Conservation (phyloP, 2,797 vertebrate species). For the Avahi laniger region DNA sequence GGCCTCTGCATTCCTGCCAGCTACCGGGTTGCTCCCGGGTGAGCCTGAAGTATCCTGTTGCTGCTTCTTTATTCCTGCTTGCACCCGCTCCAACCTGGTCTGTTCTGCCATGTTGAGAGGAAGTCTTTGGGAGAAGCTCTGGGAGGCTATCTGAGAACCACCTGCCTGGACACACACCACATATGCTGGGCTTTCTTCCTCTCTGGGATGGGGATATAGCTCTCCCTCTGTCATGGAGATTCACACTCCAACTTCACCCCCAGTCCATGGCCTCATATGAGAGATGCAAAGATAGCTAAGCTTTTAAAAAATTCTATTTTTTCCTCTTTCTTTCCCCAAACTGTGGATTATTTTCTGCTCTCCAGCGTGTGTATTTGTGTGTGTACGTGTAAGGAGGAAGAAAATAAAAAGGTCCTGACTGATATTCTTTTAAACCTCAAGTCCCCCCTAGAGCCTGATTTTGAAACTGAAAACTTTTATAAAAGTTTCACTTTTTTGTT, state of each 20-base stretch:
- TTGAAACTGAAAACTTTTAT: background rate
- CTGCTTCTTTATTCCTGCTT: background rate
- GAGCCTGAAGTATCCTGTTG: background rate
- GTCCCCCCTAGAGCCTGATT: background rate
- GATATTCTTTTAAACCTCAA: background rate
- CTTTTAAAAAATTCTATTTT: background rate
- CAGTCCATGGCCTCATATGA: background rate
- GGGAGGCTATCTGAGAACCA: background rate
- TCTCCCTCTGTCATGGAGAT: background rate
- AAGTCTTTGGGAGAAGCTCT: background rate
- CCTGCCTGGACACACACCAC: background rate
- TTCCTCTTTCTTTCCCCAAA: background rate
- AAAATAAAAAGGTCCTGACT: background rate
- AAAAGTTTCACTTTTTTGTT: background rate
- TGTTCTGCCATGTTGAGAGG: background rate
- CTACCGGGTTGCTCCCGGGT: background rate
- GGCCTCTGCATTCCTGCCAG: no score
- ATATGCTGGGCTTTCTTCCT: background rate
- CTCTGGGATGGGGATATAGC: background rate
- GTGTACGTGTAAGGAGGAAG: background rate
- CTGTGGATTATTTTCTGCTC: background rate
- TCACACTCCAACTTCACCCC: background rate
- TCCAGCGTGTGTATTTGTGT: background rate
- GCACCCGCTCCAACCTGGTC: background rate
- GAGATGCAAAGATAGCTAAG: background rate